These are phyloP conservation scores for Dendrocincla fuliginosa DNA, from an alignment of 2,797 vertebrate genomes.

Conservation along the genomic window DNA sequence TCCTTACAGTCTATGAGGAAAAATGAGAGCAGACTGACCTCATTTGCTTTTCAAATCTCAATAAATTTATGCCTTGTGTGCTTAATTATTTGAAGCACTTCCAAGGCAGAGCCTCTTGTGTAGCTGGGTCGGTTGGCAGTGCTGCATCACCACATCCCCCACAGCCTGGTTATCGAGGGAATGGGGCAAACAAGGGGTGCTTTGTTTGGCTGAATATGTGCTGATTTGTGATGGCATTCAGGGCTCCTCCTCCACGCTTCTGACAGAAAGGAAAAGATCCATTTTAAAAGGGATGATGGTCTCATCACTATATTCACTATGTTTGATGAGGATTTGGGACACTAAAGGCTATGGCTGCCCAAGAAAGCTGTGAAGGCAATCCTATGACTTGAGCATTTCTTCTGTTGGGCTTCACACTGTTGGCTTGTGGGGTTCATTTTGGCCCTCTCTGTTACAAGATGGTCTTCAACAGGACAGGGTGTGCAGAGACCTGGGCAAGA, in stretches of 20 bases:
- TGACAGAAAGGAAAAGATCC: background rate
- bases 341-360: background rate
- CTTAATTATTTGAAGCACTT: constrained; percentile 23
- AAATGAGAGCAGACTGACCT: constrained; percentile 43
- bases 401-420: background rate
- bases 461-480: background rate
- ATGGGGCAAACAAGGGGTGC: background rate
- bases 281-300: background rate
- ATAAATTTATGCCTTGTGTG: constrained; percentile 35
- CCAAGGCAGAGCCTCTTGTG: constrained; percentile 20
- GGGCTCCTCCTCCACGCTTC: background rate
- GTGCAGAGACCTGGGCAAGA: background rate
- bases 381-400: background rate
- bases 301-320: background rate
- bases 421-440: background rate
- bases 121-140: background rate
- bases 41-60: background rate
- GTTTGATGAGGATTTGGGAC: background rate
- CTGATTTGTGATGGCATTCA: background rate
- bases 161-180: background rate
- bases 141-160: rapidly evolving
- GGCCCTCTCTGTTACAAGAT: background rate
- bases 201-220: background rate
- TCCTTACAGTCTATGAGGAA: background rate
- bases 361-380: background rate